Base-by-base conservation (phyloP, 2,888 invertebrate genomes). In the Steinernema hermaphroditum region DNA sequence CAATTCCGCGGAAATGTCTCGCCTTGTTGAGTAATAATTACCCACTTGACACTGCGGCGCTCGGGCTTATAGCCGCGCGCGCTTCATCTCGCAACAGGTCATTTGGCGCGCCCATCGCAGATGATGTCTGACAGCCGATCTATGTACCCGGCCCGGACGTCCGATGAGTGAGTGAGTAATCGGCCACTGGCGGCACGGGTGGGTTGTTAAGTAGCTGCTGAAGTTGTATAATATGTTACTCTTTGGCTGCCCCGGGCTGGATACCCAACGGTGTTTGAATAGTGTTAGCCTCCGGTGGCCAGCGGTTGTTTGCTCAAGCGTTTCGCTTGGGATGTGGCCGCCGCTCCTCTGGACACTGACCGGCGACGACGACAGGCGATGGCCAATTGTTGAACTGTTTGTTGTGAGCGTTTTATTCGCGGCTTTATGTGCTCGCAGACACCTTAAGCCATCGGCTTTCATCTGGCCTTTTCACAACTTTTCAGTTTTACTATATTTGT, bases 331-430 rank as follows among this genome's bases (percentile, higher is more conserved):
- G 62, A 29, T 22, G 50, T 24, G 46, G 62, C n/a, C 27, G 9
- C 24, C 2, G 54, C 54, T 54, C 12, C 27, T 54, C 32, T 27
- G 12, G 54, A 12, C 29, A 19, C 12, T 27, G 54, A 12, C 14
- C n/a, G 4, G 6, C 6, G 24, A 12, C 54, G 54, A 54, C 24
- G 54, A 54, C 1, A 2, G 27, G 62, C 29, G 24, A 62, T 62
- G 27, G 27, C 62, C 62, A 27, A 50, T 50, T 50, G 50, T 50
- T 62, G 62, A 62, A 62, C 29, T 62, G 62, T 62, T 62, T 62
- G 62, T 62, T 62, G 62, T 62, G 32, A 24, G 62, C 32, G 62
- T 62, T 50, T 50, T 19, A 50, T 6, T 50, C 50, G 50, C 19
- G 50, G 50, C 50, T 50, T 50, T 50, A 24, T 19, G 6, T 32